Evolutionary conservation across 2,797 vertebrate species (phyloP), one percentile per base, ranked within the genome.

Genomic region (Rhinella marina): DNA sequence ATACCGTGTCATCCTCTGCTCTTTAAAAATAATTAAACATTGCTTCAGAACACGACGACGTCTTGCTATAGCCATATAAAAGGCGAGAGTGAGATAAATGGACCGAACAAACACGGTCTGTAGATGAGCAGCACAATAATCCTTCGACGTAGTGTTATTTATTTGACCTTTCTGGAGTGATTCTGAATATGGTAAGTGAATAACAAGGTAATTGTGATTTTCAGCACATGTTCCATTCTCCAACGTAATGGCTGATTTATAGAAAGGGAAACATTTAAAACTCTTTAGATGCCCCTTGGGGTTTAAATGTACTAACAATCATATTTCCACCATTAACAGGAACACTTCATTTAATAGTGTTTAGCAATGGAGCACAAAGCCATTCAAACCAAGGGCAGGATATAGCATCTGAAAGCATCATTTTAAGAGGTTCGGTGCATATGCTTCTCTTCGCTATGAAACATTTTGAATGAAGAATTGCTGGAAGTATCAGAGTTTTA

Each of bases 171-270:
- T 80, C 56, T 17, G 16, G 57, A 41, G 23, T 21, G 27, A 85
- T 85, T 84, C 48, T 0, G 16, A 80, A 78, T 41, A 27, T 68
- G 75, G 61, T 84, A 89, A 80, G 21, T 8, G 87, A 85, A 72
- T 82, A 86, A 87, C 59, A 81, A 32, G 48, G 23, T 88, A 85
- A 72, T 90, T 21, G 41, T 73, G 80, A 84, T 56, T 70, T 88
- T 87, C 57, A 68, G 59, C 76, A 86, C 2, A 5, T 32, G 13
- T 61, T 87, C 19, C 84, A 80, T 82, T 85, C 52, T 87, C 3
- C 88, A 68, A 83, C 52, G 17, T 3, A 68, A 23, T 86, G 86
- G 88, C 29, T 89, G 72, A 86, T 90, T 89, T 86, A 82, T 84
- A 2, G 10, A 0, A 88, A 81, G 0, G 21, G 25, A 90, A 89